phyloP scores from a whole-genome alignment of 1,140 invertebrate species.

The Anoplolepis gracilipes region DNA sequence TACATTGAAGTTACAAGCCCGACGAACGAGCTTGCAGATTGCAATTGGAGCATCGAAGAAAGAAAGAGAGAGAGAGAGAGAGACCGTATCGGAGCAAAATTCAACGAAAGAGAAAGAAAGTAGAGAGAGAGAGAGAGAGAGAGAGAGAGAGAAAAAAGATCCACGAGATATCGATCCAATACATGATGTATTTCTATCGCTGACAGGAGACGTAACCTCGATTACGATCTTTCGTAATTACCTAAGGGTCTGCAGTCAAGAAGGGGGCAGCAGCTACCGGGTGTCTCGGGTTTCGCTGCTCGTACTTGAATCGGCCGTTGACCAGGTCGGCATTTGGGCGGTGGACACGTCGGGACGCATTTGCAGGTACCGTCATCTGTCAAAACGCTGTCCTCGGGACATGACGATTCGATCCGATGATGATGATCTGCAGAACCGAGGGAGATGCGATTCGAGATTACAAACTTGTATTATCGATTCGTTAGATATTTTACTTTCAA shows the following conservation, averaged over 20 bases:
- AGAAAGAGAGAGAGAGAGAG: not conserved
- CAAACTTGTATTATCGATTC: not conserved
- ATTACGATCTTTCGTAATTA: constrained; percentile 74
- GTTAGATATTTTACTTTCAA: not conserved
- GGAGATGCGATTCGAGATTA: not conserved
- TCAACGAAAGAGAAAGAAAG: not conserved
- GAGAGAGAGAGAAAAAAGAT: constrained; percentile 20
- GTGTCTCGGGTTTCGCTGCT: constrained; percentile 72
- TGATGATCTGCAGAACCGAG: constrained; percentile 40
- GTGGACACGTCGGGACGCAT: constrained; percentile 80
- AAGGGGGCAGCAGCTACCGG: constrained; percentile 81
- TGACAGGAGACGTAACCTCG: constrained; percentile 42
- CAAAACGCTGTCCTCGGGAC: constrained; percentile 80
- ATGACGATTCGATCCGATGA: constrained; percentile 55
- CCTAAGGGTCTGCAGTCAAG: constrained; percentile 81
- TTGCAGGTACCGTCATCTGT: constrained; percentile 80
- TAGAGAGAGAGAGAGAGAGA: not conserved
- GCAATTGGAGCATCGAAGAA: constrained; percentile 16
- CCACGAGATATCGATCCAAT: constrained; percentile 58
- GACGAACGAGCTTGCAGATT: constrained; percentile 36
- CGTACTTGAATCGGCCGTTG: constrained; percentile 77
- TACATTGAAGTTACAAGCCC: constrained; percentile 25
- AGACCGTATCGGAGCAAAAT: not conserved
- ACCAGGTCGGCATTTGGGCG: constrained; percentile 75
- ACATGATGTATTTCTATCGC: constrained; percentile 39